Conservation (phyloP, 2,113 vertebrate species). For the Zosterops japonicus region DNA sequence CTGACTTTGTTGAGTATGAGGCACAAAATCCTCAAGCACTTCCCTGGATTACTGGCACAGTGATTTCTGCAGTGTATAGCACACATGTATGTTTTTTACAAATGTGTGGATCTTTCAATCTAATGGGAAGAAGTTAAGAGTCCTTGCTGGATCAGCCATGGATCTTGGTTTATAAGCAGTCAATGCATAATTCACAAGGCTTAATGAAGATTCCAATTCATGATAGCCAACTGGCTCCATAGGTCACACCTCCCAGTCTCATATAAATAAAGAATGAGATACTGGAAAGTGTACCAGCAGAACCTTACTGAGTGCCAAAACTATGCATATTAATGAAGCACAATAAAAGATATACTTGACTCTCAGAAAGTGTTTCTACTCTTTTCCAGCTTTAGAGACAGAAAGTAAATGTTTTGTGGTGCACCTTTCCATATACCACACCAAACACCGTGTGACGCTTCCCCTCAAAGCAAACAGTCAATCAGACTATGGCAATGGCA, state of each 20-base stretch:
- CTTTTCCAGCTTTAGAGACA: constrained; percentile 67
- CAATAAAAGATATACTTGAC: constrained; percentile 78
- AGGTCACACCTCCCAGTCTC: constrained; percentile 80
- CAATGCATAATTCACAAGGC: constrained; percentile 81
- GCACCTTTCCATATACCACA: constrained; percentile 39
- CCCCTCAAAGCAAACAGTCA: neutral
- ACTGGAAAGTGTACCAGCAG: constrained; percentile 81
- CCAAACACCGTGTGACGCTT: neutral
- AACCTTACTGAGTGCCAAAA: constrained; percentile 78
- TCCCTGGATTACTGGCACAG: constrained; percentile 39
- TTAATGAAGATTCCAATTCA: constrained; percentile 86
- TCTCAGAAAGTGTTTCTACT: constrained; percentile 74
- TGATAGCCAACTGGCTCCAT: constrained; percentile 81
- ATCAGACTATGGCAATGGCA: constrained; percentile 9
- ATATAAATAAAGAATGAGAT: constrained; percentile 83
- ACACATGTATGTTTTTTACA: constrained; percentile 56
- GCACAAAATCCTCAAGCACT: constrained; percentile 52
- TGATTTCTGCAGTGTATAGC: neutral
- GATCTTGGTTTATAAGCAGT: constrained; percentile 77
- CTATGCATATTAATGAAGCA: constrained; percentile 79
- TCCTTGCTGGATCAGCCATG: constrained; percentile 75
- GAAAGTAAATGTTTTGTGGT: constrained; percentile 64
- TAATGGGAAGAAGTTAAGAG: constrained; percentile 72
- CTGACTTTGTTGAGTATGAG: constrained; percentile 24
- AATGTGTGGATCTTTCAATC: constrained; percentile 67